A percentile compares a stretch with the other conserved stretches of the same genome.
Evolutionary conservation across 2,888 invertebrate species (phyloP).

Genomic region (Lagria hirta): DNA sequence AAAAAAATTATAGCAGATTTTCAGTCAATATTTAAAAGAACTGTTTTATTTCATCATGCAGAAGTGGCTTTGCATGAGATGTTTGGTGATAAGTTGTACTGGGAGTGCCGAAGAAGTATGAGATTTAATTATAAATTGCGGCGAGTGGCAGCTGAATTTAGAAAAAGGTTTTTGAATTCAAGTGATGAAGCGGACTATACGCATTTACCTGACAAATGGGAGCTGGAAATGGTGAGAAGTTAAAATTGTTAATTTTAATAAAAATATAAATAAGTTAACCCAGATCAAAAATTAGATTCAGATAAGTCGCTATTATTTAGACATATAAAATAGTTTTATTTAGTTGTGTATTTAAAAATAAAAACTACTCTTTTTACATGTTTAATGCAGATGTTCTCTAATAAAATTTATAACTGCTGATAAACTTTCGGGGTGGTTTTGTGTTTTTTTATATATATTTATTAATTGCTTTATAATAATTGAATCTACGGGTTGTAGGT

Average conservation of each 20-base stretch:
- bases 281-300: conserved; percentile 10
- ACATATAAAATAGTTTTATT: too few relatives aligned
- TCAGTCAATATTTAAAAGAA: conserved; percentile 53
- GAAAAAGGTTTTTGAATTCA: conserved; percentile 64
- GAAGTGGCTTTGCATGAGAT: conserved; percentile 85
- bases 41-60: conserved; percentile 73
- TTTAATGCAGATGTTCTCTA: too few relatives aligned
- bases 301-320: conserved; percentile 4
- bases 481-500: too few relatives aligned
- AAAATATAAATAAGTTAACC: too few relatives aligned
- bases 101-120: conserved; percentile 90
- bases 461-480: too few relatives aligned
- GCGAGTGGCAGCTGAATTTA: conserved; percentile 68
- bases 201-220: conserved; percentile 64
- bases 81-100: conserved; percentile 83
- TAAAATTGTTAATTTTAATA: conserved; percentile 35
- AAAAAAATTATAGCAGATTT: too few relatives aligned
- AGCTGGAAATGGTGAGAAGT: conserved; percentile 59
- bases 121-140: conserved; percentile 74
- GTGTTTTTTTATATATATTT: too few relatives aligned
- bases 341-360: too few relatives aligned
- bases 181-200: conserved; percentile 62
- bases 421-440: too few relatives aligned
- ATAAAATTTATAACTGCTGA: too few relatives aligned
- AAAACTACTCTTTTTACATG: too few relatives aligned